phyloP scores from a whole-genome alignment of 2,888 invertebrate species.

The Trichopria drosophilae region DNA sequence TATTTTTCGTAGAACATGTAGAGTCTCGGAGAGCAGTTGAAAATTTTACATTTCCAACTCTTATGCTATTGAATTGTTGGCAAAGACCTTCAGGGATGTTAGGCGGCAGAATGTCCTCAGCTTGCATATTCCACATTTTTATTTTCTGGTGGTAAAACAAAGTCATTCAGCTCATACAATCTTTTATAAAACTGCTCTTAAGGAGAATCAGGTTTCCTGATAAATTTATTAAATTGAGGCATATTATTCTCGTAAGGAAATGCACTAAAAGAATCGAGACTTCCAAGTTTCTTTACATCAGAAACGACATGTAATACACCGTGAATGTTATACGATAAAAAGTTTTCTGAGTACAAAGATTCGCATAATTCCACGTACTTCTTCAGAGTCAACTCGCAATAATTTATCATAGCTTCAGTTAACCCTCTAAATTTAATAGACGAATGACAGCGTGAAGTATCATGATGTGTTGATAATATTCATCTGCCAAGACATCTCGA shows the following conservation, averaged over 20 bases:
- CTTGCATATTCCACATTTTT: too few relatives aligned
- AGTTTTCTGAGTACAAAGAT: conserved; percentile 12
- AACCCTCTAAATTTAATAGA: neutral
- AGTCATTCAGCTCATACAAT: too few relatives aligned
- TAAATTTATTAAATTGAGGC: too few relatives aligned
- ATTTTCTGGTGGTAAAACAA: too few relatives aligned
- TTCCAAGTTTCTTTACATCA: conserved; percentile 14
- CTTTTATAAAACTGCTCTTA: too few relatives aligned
- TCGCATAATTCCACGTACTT: conserved; percentile 7
- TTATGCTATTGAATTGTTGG: conserved; percentile 5
- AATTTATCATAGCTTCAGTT: neutral
- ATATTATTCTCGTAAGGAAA: too few relatives aligned
- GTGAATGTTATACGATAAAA: too few relatives aligned
- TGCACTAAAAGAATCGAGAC: too few relatives aligned
- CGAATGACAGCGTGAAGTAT: neutral
- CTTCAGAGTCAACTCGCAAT: neutral
- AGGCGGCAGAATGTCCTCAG: neutral
- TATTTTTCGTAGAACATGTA: neutral
- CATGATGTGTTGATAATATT: neutral
- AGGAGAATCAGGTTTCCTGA: too few relatives aligned
- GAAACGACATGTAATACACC: conserved; percentile 11
- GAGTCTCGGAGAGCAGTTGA: conserved; percentile 9
- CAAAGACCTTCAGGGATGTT: neutral
- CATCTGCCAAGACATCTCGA: too few relatives aligned
- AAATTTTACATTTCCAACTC: conserved; percentile 8